phyloP scores from a whole-genome alignment of 53 echinoderm and acorn worm genomes.

The Holothuria scabra region DNA sequence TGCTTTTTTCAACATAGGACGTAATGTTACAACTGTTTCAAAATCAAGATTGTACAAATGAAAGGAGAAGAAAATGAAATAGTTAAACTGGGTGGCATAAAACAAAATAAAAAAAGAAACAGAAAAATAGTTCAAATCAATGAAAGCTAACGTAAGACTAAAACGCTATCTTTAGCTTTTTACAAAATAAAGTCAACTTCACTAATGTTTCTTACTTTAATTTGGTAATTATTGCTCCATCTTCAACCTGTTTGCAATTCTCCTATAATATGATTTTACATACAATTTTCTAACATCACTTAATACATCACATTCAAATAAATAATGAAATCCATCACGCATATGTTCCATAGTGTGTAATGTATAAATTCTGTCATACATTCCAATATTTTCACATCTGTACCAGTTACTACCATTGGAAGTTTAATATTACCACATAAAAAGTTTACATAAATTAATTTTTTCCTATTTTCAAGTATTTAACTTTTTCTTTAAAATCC shows the following conservation, averaged over 20 bases:
- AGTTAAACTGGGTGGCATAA: no score
- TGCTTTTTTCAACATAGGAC: no score
- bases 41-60: no score
- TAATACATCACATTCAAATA: background rate
- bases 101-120: no score
- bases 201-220: background rate
- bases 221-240: background rate
- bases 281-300: background rate
- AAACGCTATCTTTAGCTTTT: no score
- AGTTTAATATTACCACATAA: conserved; percentile 16
- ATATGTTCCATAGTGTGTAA: background rate
- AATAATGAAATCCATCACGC: conserved; percentile 41
- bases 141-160: no score
- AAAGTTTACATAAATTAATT: background rate
- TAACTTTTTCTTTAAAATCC: background rate
- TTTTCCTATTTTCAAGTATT: background rate
- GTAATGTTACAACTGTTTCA: no score
- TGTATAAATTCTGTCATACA: background rate
- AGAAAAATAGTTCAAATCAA: no score
- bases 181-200: no score
- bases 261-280: background rate
- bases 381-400: background rate
- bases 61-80: no score
- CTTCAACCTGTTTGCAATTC: background rate
- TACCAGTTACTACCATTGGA: background rate